phyloP scores from a whole-genome alignment of 1,140 invertebrate species.

The Anadara kagoshimensis region DNA sequence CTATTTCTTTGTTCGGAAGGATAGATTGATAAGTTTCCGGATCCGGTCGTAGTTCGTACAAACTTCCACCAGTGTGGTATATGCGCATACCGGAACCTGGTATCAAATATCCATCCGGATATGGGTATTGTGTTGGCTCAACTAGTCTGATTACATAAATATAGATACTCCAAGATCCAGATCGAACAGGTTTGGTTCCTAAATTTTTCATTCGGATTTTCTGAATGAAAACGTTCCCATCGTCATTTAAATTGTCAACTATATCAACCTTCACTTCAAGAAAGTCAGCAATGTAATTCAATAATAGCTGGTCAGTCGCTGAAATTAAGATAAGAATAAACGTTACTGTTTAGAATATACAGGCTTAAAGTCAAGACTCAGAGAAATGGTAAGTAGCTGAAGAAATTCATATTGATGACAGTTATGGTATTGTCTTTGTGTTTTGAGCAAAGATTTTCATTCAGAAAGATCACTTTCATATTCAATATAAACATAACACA shows the following conservation, averaged over 20 bases:
- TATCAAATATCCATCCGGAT: constrained; percentile 39
- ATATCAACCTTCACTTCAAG: constrained; percentile 49
- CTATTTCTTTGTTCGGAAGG: constrained; percentile 21
- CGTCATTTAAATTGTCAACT: constrained; percentile 49
- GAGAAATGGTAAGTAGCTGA: too few species aligned
- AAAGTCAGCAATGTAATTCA: constrained; percentile 54
- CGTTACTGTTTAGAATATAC: too few species aligned
- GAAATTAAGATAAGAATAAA: too few species aligned
- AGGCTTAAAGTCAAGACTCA: too few species aligned
- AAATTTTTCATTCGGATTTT: constrained; percentile 48
- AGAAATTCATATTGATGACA: too few species aligned
- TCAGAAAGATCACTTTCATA: too few species aligned
- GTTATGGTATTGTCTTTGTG: too few species aligned
- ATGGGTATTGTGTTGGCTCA: constrained; percentile 38
- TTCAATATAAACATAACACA: too few species aligned
- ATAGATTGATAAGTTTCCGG: constrained; percentile 36
- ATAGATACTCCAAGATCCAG: constrained; percentile 55
- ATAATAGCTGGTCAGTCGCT: constrained; percentile 36
- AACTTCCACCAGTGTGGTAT: constrained; percentile 56
- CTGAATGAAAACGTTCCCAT: constrained; percentile 20
- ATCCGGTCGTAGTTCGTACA: constrained; percentile 54
- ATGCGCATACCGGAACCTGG: constrained; percentile 41
- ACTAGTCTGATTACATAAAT: constrained; percentile 46
- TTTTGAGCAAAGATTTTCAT: too few species aligned
- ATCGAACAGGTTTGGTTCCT: constrained; percentile 30